Conservation (phyloP, 2,888 invertebrate genomes). For the Rotaria socialis region DNA sequence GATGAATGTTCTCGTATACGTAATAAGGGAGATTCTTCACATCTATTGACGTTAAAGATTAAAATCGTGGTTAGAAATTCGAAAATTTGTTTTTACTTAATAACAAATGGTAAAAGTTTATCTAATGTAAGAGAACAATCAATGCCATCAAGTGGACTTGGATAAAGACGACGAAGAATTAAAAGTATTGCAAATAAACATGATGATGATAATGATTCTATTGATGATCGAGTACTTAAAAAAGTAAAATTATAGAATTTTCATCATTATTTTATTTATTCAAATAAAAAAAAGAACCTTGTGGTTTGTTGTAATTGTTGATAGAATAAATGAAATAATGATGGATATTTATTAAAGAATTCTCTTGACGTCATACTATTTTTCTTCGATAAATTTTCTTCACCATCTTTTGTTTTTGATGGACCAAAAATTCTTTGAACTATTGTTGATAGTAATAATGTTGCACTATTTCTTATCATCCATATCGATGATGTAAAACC, state of each 20-base stretch:
- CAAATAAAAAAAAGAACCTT: background rate
- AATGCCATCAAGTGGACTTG: slow-evolving; percentile 32
- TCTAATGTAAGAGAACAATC: slow-evolving; percentile 30
- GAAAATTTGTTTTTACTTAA: background rate
- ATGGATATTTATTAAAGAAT: slow-evolving; percentile 36
- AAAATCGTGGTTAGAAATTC: background rate
- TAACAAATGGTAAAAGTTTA: slow-evolving; percentile 34
- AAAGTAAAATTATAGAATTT: no score
- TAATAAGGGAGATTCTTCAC: slow-evolving; percentile 32
- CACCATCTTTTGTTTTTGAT: slow-evolving; percentile 61
- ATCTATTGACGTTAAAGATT: background rate
- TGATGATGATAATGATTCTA: slow-evolving; percentile 17
- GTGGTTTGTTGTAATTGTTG: slow-evolving; percentile 2
- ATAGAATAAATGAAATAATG: slow-evolving; percentile 20
- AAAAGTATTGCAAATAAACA: slow-evolving; percentile 25
- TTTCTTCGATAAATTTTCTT: slow-evolving; percentile 55
- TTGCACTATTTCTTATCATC: slow-evolving; percentile 75
- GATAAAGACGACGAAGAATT: slow-evolving; percentile 26
- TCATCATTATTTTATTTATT: no score
- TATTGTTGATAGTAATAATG: slow-evolving; percentile 76
- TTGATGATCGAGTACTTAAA: slow-evolving; percentile 2
- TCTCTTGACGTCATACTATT: slow-evolving; percentile 49
- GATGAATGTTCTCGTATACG: slow-evolving; percentile 31
- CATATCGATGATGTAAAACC: slow-evolving; percentile 73
- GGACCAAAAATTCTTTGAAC: slow-evolving; percentile 83